These are phyloP conservation scores for Abrostola triplasia DNA, from an alignment of 2,888 invertebrate genomes.

Conservation along the genomic window DNA sequence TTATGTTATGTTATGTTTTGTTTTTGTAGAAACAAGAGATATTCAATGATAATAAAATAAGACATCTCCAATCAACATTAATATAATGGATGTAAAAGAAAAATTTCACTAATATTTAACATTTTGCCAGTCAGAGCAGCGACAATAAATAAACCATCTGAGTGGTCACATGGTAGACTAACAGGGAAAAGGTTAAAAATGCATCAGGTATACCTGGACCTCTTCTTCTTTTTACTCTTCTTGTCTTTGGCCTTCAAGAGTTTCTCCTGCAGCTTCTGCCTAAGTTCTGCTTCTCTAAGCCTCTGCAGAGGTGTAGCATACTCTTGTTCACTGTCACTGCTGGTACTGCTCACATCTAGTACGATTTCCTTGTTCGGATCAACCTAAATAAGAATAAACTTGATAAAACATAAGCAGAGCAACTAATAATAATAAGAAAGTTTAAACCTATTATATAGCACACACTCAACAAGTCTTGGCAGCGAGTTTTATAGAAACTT, in stretches of 20 bases:
- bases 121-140: too few relatives aligned
- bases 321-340: constrained; percentile 95
- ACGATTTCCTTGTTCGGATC: constrained; percentile 98
- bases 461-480: too few relatives aligned
- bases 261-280: constrained; percentile 90
- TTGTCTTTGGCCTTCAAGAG: constrained; percentile 89
- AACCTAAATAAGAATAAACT: constrained; percentile 82
- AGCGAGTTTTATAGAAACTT: not conserved
- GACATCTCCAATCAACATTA: too few relatives aligned
- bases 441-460: too few relatives aligned
- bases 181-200: not conserved
- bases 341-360: constrained; percentile 97
- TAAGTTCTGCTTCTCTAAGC: constrained; percentile 93
- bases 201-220: constrained; percentile 64
- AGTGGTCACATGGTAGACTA: not conserved
- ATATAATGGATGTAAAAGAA: too few relatives aligned
- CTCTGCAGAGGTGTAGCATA: constrained; percentile 95
- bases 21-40: too few relatives aligned
- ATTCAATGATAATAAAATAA: too few relatives aligned
- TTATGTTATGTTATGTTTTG: too few relatives aligned
- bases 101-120: too few relatives aligned
- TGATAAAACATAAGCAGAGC: constrained; percentile 13
- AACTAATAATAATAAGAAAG: not conserved
- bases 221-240: constrained; percentile 78
- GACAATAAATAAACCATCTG: not conserved